A percentile compares a stretch with the other conserved stretches of the same genome.
Conservation (phyloP, 1,140 invertebrate species). For the Scaptodrosophila lebanonensis region DNA sequence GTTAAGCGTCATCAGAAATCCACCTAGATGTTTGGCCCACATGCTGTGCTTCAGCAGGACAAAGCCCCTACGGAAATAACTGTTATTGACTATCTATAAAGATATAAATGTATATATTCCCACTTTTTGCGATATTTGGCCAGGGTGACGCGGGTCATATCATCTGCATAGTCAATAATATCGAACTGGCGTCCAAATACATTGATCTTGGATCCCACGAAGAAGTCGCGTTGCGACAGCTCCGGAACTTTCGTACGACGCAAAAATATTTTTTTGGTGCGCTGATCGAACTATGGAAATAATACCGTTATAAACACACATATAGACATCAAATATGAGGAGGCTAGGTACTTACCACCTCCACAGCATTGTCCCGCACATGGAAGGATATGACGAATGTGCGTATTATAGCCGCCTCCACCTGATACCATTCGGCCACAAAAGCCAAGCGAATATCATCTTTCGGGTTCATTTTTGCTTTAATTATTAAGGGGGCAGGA, state of each 20-base stretch:
- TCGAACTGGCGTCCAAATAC: constrained; percentile 88
- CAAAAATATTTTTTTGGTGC: constrained; percentile 85
- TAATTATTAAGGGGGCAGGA: constrained; percentile 26
- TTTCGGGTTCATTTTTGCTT: constrained; percentile 2
- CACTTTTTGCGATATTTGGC: constrained; percentile 81
- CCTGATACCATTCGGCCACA: constrained; percentile 90
- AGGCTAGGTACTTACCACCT: constrained; percentile 81
- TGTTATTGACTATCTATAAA: too few relatives aligned
- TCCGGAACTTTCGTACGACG: constrained; percentile 84
- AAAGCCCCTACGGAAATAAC: constrained; percentile 82
- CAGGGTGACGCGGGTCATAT: constrained; percentile 80
- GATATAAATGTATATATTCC: constrained; percentile 28
- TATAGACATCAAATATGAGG: background rate
- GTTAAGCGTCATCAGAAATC: constrained; percentile 83
- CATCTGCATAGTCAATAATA: constrained; percentile 88
- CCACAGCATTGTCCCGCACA: constrained; percentile 84
- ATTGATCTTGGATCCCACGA: constrained; percentile 85
- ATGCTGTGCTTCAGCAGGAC: constrained; percentile 86
- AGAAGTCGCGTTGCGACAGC: constrained; percentile 84
- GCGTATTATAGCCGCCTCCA: constrained; percentile 83
- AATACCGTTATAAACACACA: background rate
- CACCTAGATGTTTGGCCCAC: constrained; percentile 83
- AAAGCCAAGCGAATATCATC: constrained; percentile 78
- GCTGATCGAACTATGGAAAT: constrained; percentile 84
- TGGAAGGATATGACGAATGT: constrained; percentile 87